These are phyloP conservation scores for Marisa cornuarietis DNA, from an alignment of 1,140 invertebrate species.

Conservation along the genomic window DNA sequence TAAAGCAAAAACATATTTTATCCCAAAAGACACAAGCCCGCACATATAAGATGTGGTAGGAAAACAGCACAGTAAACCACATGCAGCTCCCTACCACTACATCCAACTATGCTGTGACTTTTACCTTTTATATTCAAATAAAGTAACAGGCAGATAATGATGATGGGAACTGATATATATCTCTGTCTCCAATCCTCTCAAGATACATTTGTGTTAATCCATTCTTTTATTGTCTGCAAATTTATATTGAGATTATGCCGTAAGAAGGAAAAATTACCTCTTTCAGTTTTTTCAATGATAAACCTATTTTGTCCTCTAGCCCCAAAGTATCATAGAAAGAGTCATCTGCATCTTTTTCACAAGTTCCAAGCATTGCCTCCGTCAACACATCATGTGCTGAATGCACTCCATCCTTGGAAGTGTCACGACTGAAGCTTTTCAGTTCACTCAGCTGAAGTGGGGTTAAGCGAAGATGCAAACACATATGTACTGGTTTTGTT, in stretches of 20 bases:
- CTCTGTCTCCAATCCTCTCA: too few relatives aligned
- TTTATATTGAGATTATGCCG: too few relatives aligned
- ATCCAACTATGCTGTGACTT: too few relatives aligned
- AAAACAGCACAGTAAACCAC: too few relatives aligned
- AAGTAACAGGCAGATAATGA: too few relatives aligned
- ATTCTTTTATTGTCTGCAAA: too few relatives aligned
- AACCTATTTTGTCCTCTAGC: slow-evolving; percentile 21
- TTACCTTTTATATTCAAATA: too few relatives aligned
- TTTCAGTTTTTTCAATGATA: slow-evolving; percentile 6
- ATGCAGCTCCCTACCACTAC: too few relatives aligned
- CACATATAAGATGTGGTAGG: background rate
- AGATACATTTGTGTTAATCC: too few relatives aligned
- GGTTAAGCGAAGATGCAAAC: slow-evolving; percentile 2
- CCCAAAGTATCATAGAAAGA: background rate
- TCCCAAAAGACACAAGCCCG: background rate
- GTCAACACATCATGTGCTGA: slow-evolving; percentile 15
- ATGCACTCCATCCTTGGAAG: background rate
- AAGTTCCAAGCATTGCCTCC: background rate
- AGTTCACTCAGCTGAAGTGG: background rate
- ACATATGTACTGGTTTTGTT: background rate
- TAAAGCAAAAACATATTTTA: background rate
- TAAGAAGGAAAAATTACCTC: slow-evolving; percentile 2
- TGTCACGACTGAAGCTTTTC: slow-evolving; percentile 8
- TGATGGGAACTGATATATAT: too few relatives aligned
- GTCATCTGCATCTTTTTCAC: background rate